phyloP scores from a whole-genome alignment of 2,888 invertebrate genomes.

The Ichneumon xanthorius region DNA sequence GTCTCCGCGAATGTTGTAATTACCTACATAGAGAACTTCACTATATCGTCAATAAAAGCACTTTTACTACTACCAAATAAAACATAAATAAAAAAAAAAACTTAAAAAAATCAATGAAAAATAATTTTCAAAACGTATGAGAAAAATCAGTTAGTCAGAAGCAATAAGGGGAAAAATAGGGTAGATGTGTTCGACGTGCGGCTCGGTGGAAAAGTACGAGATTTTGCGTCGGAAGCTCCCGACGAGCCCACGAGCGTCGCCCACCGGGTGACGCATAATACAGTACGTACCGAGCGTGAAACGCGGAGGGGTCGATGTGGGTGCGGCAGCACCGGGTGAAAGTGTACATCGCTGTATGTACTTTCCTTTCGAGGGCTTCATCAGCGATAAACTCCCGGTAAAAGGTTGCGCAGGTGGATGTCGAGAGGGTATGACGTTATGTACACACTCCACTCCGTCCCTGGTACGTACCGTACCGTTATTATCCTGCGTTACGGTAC shows the following conservation, averaged over 20 bases:
- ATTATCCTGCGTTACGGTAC: constrained; percentile 23
- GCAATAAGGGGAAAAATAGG: neutral
- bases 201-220: neutral
- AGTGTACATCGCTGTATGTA: constrained; percentile 11
- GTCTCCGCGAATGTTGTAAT: too few species aligned
- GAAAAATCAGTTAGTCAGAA: neutral
- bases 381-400: constrained; percentile 43
- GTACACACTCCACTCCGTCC: constrained; percentile 5
- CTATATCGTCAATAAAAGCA: too few species aligned
- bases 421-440: constrained; percentile 11
- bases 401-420: constrained; percentile 43
- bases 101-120: neutral
- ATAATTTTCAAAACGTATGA: too few species aligned
- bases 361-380: constrained; percentile 32
- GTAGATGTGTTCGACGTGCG: neutral
- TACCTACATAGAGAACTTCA: too few species aligned
- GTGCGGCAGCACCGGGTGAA: constrained; percentile 7
- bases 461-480: neutral
- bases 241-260: neutral
- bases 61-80: neutral
- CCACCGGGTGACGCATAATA: constrained; percentile 5
- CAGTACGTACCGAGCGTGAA: neutral
- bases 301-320: neutral
- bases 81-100: neutral
- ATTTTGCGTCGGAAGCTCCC: neutral